Conservation (phyloP, 1,140 invertebrate genomes). For the Drosophila hydei region DNA sequence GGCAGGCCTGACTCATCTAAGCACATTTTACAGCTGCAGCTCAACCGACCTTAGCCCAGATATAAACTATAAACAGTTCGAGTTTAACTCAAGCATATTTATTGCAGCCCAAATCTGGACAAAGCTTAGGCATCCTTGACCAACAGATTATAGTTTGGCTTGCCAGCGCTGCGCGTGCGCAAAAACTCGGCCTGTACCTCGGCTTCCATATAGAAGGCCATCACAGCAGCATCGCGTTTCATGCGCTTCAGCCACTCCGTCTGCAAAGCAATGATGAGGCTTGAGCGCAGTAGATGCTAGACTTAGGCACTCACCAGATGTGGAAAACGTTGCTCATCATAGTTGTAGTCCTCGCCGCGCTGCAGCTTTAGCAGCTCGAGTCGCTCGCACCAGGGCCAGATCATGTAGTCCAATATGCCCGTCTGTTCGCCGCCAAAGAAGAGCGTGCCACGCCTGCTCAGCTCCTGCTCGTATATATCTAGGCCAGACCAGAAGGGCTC, state of each 20-base stretch:
- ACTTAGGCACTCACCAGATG: constrained; percentile 66
- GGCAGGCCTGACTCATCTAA: too few species aligned
- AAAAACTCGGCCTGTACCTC: constrained; percentile 89
- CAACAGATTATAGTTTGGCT: constrained; percentile 69
- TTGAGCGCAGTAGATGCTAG: background rate
- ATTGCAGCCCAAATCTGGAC: constrained; percentile 85
- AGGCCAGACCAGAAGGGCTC: constrained; percentile 85
- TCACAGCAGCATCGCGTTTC: constrained; percentile 89
- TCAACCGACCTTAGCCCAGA: too few species aligned
- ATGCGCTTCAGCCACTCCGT: constrained; percentile 88
- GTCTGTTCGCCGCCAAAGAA: constrained; percentile 89
- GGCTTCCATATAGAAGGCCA: constrained; percentile 87
- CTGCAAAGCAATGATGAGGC: constrained; percentile 78
- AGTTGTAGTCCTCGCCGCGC: constrained; percentile 75
- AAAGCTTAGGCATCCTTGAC: constrained; percentile 60
- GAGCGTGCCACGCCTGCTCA: constrained; percentile 86
- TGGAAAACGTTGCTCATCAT: constrained; percentile 76
- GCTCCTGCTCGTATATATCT: constrained; percentile 88
- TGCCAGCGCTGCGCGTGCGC: constrained; percentile 64
- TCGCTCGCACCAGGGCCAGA: constrained; percentile 95
- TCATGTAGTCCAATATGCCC: constrained; percentile 94
- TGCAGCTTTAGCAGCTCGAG: constrained; percentile 73
- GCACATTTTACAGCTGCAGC: too few species aligned
- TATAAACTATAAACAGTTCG: too few species aligned
- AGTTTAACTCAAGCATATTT: too few species aligned